Evolutionary conservation across 1,140 invertebrate genomes (phyloP), one percentile per base, ranked within the genome.

Genomic region (Bacillus rossius): DNA sequence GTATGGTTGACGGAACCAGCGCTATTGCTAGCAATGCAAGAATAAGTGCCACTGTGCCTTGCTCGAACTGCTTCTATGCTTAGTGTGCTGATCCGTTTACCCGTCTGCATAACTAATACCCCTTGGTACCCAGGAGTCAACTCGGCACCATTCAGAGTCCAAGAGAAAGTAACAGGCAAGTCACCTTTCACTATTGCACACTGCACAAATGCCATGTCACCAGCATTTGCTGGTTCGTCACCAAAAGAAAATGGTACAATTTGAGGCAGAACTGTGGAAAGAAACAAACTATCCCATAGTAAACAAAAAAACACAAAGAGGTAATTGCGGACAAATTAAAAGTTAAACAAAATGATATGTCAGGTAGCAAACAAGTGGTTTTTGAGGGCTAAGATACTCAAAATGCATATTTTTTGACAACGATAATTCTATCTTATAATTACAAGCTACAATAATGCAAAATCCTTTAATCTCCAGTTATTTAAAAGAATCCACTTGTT

Each of bases 121-220:
- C 82, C 71, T 52, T 82, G 78, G 73, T 83, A 78, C 41, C 81
- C 68, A 19, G 64, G 75, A 62, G 78, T 78, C 64, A 84, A 78
- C 53, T 79, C 75, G 62, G 80, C 78, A 50, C 82, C 86, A 65
- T 85, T 85, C 66, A 89, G 83, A 42, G 79, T 83, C 88, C 88
- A 92, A 19, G 75, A 77, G 62, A 90, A 86, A 45, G 81, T 83
- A 52, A 90, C 73, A 5, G 88, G 87, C 62, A 85, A 75, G 68
- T 91, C 89, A 38, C 89, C 90, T 68, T 88, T 87, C 16, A 82
- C 82, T 29, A 89, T 84, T 57, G 84, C 77, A 70, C 88, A 91
- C 64, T 83, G 83, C 25, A 71, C 61, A 22, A 72, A 69, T 22
- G 69, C 67, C 20, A 67, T 69, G 5, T 73, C 69, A 14, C 73